Percentiles rank a stretch among this genome's conserved stretches.
These are phyloP conservation scores for Typhlomys cinereus DNA, from an alignment of 2,113 vertebrate genomes.

Conservation along the genomic window DNA sequence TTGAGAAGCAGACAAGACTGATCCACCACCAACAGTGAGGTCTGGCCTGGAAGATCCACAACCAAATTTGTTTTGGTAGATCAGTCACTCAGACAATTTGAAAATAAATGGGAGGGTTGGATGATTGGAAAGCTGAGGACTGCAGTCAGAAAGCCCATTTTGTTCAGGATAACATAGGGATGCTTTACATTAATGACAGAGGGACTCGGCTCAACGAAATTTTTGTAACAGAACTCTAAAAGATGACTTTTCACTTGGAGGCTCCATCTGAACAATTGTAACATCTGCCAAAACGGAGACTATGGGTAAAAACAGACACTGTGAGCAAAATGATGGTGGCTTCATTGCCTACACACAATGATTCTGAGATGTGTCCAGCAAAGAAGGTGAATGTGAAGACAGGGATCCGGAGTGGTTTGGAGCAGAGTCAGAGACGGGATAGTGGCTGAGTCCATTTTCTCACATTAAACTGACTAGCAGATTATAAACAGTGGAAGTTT, in stretches of 20 bases:
- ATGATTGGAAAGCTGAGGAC: neutral
- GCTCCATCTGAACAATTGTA: neutral
- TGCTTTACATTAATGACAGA: neutral
- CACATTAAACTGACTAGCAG: neutral
- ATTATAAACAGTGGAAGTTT: neutral
- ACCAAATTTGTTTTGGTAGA: neutral
- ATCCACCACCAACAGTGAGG: neutral
- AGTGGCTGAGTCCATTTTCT: neutral
- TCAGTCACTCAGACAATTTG: neutral
- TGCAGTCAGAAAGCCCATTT: neutral
- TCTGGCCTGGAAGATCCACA: slow-evolving; percentile 10
- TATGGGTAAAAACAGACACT: neutral
- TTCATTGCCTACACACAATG: neutral
- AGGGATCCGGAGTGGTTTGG: neutral
- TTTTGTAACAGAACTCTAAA: neutral
- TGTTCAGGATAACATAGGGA: neutral
- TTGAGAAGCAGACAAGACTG: neutral
- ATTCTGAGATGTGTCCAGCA: neutral
- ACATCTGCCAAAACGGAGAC: neutral
- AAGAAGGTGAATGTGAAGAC: neutral
- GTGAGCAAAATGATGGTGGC: neutral
- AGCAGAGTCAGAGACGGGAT: neutral
- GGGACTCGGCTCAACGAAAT: neutral
- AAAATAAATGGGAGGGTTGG: neutral
- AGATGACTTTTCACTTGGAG: slow-evolving; percentile 23